These are phyloP conservation scores for Syncerus caffer DNA, from an alignment of 2,797 vertebrate genomes.

Conservation along the genomic window DNA sequence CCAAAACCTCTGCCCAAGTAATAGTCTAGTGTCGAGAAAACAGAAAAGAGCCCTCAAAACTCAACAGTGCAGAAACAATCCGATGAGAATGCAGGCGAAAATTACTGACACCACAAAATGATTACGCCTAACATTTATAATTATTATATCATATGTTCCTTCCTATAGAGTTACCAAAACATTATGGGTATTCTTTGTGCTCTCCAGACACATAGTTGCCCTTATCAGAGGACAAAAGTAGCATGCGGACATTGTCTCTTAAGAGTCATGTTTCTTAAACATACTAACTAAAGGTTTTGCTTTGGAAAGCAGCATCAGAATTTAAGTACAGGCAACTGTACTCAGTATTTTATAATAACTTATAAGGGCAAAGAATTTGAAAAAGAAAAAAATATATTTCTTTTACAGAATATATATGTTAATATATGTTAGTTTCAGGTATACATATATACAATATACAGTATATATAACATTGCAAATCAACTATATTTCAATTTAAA, in stretches of 20 bases:
- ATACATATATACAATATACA: neutral
- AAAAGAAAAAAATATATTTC: neutral
- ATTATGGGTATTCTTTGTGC: neutral
- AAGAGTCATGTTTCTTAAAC: neutral
- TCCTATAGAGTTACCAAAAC: neutral
- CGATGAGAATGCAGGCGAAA: neutral
- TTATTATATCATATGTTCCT: neutral
- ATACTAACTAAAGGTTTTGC: neutral
- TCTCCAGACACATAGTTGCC: neutral
- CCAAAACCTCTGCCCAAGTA: neutral
- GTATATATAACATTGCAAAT: neutral
- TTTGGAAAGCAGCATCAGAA: neutral
- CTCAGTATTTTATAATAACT: neutral
- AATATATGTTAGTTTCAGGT: neutral
- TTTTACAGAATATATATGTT: neutral
- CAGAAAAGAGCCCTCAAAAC: neutral
- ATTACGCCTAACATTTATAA: conserved; percentile 2
- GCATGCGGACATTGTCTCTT: neutral
- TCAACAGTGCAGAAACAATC: neutral
- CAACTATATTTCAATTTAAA: neutral
- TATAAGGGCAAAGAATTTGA: neutral
- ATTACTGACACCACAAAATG: conserved; percentile 24
- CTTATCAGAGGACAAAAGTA: neutral
- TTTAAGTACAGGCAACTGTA: neutral
- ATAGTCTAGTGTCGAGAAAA: neutral